Percentiles rank a stretch among this genome's conserved stretches.
phyloP scores from a whole-genome alignment of 1,140 invertebrate species.

The Drosophila mojavensis region DNA sequence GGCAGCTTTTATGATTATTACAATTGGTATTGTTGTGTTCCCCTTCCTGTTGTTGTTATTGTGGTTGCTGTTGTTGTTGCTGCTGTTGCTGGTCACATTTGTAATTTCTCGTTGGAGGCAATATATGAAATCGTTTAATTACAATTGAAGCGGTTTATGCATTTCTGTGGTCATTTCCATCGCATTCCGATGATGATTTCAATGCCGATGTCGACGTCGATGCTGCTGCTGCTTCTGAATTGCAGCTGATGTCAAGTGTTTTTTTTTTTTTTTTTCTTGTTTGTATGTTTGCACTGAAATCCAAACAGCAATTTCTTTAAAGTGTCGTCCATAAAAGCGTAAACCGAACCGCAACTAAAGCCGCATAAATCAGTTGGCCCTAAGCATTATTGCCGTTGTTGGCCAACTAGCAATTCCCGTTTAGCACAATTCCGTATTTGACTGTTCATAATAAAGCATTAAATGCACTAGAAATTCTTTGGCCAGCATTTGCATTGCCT shows the following conservation, averaged over 20 bases:
- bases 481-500: conserved; percentile 6
- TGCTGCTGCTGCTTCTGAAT: conserved; percentile 1
- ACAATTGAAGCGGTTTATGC: conserved; percentile 45
- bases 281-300: no score
- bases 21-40: conserved; percentile 28
- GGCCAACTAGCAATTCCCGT: conserved; percentile 13
- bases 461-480: conserved; percentile 19
- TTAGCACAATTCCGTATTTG: conserved; percentile 5
- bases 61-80: conserved; percentile 6
- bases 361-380: conserved; percentile 36
- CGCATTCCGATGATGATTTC: conserved; percentile 15
- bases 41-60: neutral
- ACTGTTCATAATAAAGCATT: conserved; percentile 41
- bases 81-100: conserved; percentile 37
- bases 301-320: conserved; percentile 30
- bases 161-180: conserved; percentile 47
- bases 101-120: conserved; percentile 41
- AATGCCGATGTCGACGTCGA: neutral
- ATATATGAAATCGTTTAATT: conserved; percentile 54
- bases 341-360: conserved; percentile 28
- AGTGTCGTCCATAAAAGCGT: conserved; percentile 31
- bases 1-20: conserved; percentile 48
- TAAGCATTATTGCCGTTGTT: conserved; percentile 30
- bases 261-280: neutral
- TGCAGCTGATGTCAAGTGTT: conserved; percentile 21